phyloP scores from a whole-genome alignment of 2,888 invertebrate genomes.

The Clanis bilineata region DNA sequence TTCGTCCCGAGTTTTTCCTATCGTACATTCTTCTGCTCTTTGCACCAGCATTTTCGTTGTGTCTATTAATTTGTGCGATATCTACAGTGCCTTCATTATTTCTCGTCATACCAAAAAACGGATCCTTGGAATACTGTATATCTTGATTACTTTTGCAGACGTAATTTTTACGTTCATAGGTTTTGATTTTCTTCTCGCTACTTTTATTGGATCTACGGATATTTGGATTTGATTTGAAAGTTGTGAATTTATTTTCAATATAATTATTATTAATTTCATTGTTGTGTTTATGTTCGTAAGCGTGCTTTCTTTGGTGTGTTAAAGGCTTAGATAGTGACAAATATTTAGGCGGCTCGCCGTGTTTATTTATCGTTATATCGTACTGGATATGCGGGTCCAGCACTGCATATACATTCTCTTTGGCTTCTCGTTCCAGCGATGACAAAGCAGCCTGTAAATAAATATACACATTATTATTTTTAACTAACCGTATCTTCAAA shows the following conservation, averaged over 20 bases:
- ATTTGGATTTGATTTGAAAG: constrained; percentile 61
- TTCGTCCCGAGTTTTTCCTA: constrained; percentile 52
- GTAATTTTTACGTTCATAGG: constrained; percentile 43
- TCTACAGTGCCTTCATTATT: constrained; percentile 36
- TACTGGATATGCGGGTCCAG: constrained; percentile 80
- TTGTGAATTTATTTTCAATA: constrained; percentile 53
- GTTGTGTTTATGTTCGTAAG: constrained; percentile 57
- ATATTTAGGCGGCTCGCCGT: constrained; percentile 78
- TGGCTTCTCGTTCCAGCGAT: constrained; percentile 79
- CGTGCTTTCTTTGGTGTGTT: constrained; percentile 76
- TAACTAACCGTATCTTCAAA: not conserved
- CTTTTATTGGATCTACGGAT: constrained; percentile 61
- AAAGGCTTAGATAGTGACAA: constrained; percentile 78
- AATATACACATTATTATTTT: constrained; percentile 18
- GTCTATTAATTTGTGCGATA: constrained; percentile 42
- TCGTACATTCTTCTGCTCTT: constrained; percentile 59
- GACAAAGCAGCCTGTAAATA: constrained; percentile 69
- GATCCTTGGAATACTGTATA: constrained; percentile 69
- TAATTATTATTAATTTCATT: constrained; percentile 66
- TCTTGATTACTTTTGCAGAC: constrained; percentile 66
- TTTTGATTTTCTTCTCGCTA: constrained; percentile 42
- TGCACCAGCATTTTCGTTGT: constrained; percentile 52
- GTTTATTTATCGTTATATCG: constrained; percentile 79
- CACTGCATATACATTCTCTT: constrained; percentile 81
- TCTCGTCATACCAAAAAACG: constrained; percentile 58